Evolutionary conservation across 2,797 vertebrate species (phyloP), one percentile per base, ranked within the genome.

Genomic region (Capromys pilorides): DNA sequence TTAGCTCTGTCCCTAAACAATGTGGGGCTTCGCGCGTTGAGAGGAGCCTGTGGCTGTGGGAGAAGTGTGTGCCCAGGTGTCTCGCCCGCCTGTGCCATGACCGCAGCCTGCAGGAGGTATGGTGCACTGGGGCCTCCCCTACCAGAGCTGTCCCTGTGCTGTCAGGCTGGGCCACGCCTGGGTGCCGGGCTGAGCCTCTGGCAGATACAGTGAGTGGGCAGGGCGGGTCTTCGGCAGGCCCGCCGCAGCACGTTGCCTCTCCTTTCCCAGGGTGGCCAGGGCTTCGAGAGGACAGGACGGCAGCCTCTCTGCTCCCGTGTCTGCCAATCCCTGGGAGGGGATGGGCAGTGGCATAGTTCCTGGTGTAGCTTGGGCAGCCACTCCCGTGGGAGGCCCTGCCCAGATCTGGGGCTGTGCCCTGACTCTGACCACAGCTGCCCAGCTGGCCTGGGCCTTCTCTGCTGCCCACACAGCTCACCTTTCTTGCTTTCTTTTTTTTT

Each of bases 71-170:
- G 1, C 28, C n/a, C 16, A 1, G 0, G 26, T 1, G 31, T 61
- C 61, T 39, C 19, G 21, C 21, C 45, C 1, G 1, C 3, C 41
- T 54, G 45, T 13, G 1, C 51, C 14, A 51, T 9, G n/a, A 54
- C 33, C 0, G 0, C 73, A 21, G 69, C n/a, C 79, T 61, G 78
- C 31, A 10, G 77, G 62, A 11, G 26, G 39, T 22, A 82, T 1
- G 45, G 85, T 59, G 13, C 0, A 0, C 2, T 5, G 2, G 1
- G 1, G 0, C 26, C n/a, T 26, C 59, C 61, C 3, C 2, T 24
- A 4, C 51, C 4, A 39, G 77, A 31, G 28, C 59, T 1, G 1
- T 45, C 18, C 59, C 2, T 31, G 16, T n/a, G 66, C 16, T n/a
- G 5, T 19, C 1, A 4, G n/a, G n/a, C 67, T 21, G 67, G 67